Base-by-base conservation (phyloP, 2,888 invertebrate genomes). In the Eupithecia insigniata region DNA sequence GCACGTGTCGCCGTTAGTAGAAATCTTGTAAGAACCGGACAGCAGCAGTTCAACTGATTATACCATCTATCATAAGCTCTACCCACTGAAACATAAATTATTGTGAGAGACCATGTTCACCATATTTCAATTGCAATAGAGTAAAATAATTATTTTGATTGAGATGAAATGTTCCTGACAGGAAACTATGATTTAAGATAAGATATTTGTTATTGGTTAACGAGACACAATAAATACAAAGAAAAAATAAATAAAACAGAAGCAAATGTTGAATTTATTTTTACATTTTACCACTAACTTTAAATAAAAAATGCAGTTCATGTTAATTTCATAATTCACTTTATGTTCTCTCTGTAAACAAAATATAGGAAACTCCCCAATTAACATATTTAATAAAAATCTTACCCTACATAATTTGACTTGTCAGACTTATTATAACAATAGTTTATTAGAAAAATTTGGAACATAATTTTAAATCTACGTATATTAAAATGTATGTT, bases 1-100 rank as follows among this genome's bases (percentile, higher is more conserved):
- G 83, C 85, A 86, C 85, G 84, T 86, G 86, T 86, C 83, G 81
- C 82, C 78, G 81, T 84, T 85, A 82, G 80, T 81, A 84, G 81
- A 80, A 85, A 86, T 83, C 82, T 81, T 83, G 79, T 81, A 82
- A 79, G 83, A 85, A 84, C 8, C 18, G 61, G 55, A 55, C 83
- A 83, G 80, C 83, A 83, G 80, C 79, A 79, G 79, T 79, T 76
- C 76, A 80, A 80, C 80, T 81, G 81, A 85, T 84, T 82, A 82
- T 70, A 80, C 81, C 75, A 78, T 78, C 80, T 81, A 82, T 83
- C 84, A 82, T 78, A 81, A 80, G 74, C 78, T 76, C 69, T 73
- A 77, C 74, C 72, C 72, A 77, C 76, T 67, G 71, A 75, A 76
- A 76, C 74, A 74, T 39, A 32, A 32, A 14, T 65, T 55, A 58